Base-by-base conservation (phyloP, 2,888 invertebrate species). In the Sarcophaga rosellei region DNA sequence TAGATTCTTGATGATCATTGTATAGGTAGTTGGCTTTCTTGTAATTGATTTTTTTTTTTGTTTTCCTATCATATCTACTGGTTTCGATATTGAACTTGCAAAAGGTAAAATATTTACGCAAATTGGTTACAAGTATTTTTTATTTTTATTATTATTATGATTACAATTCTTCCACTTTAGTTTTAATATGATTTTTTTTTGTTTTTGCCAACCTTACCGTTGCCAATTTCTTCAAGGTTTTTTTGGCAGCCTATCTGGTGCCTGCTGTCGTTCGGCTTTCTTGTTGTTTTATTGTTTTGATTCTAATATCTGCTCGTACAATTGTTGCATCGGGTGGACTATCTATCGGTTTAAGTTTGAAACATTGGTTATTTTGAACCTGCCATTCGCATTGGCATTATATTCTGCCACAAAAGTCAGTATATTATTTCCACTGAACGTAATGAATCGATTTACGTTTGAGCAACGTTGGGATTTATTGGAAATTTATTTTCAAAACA, bases 21-120 rank as follows among this genome's bases (percentile, higher is more conserved):
- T 77, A 62, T 63, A 76, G 72, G 79, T 81, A 23, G 62, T 25
- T 25, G 25, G 25, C 25, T 25, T 25, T 6, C 68, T 78, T 81
- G 68, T 84, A 86, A 86, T 86, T 86, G 86, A 86, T 84, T 84
- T 86, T 72, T 80, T 76, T 77, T 73, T 47, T 74, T 61, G 65
- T 17, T 17, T 57, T 21, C 12, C 2, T 17, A n/a, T 4, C 11
- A 61, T 74, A 74, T 12, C 44, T 63, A 23, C 23, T 17, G 23
- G 12, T 63, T n/a, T 61, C 61, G 35, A 75, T 62, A 62, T 47
- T 70, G 73, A 81, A 78, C 86, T 84, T 75, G 70, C 76, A 81
- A 84, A 84, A 84, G 77, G 81, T 78, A 86, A 84, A 86, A 84
- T 78, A 84, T 86, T 84, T 86, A 86, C 86, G 86, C 86, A 86